Conservation (phyloP, 2,113 vertebrate species). For the Hypocryptadius cinnamomeus region DNA sequence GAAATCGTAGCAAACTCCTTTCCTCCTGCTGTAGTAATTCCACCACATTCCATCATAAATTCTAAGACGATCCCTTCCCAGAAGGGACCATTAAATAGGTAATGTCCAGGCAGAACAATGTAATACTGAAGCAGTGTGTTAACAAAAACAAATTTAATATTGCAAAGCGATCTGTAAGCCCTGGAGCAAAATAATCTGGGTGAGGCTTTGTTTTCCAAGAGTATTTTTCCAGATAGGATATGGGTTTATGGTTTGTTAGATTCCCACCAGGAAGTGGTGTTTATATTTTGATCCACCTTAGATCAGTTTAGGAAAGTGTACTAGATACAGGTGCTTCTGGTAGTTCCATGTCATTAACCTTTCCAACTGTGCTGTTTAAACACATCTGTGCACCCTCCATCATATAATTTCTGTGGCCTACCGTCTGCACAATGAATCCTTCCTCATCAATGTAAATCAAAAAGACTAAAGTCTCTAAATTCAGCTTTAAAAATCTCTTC, state of each 20-base stretch:
- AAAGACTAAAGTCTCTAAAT: not conserved
- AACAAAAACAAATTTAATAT: slow-evolving; percentile 23
- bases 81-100: not conserved
- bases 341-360: not conserved
- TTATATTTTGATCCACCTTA: not conserved
- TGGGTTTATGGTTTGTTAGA: not conserved
- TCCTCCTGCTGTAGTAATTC: slow-evolving; percentile 8
- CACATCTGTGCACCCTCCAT: not conserved
- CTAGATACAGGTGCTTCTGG: not conserved
- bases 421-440: not conserved
- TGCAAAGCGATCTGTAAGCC: not conserved
- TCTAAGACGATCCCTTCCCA: not conserved
- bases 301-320: not conserved
- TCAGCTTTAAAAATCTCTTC: not conserved
- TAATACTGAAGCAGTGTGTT: not conserved
- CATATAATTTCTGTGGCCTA: not conserved
- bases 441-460: not conserved
- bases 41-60: not conserved
- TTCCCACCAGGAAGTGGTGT: not conserved
- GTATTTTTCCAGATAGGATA: slow-evolving; percentile 29
- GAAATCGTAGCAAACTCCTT: slow-evolving; percentile 6
- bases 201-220: slow-evolving; percentile 20
- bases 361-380: not conserved
- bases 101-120: not conserved
- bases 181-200: not conserved